Base-by-base conservation (phyloP, 2,113 vertebrate genomes). In the Ceyx margarethae region DNA sequence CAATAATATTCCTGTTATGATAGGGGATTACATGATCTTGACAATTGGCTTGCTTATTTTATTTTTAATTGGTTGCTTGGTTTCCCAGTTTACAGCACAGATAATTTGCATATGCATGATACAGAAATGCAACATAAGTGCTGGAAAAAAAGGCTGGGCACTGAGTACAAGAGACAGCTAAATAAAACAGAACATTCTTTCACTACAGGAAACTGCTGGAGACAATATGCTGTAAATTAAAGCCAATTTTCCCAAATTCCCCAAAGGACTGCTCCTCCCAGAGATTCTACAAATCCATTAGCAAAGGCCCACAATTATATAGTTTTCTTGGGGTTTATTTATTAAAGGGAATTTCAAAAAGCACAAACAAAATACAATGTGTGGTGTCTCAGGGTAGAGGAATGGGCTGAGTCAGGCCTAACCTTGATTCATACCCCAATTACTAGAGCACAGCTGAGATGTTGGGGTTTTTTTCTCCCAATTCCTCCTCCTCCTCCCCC, bases 161-260 rank as follows among this genome's bases (percentile, higher is more conserved):
- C 37, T 13, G 46, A 87, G 18, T 7, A 66, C 13, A 65, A 65
- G 50, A 89, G 16, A 69, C 17, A 66, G 75, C 46, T 83, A 66
- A 71, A 94, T 83, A 94, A 77, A 84, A 17, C 65, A 84, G 35
- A 81, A 72, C 11, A 15, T 81, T 91, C 62, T 85, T 89, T 66
- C 58, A 61, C 69, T 93, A 35, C 69, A 84, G 83, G 45, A 86
- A 91, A 90, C 62, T 78, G 83, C 73, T 93, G 45, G 57, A 91
- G 61, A 94, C 69, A 91, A 78, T 4, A 16, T 68, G 57, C 48
- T 91, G 69, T 57, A 86, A 90, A 95, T 91, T 58, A 90, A 93
- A 93, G 73, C 45, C 18, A 61, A 86, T 86, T 88, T 75, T 86
- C 68, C 86, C 68, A 16, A 86, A 81, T 72, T 91, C 80, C 69